phyloP scores from a whole-genome alignment of 2,113 vertebrate genomes.

The Stegostoma tigrinum region DNA sequence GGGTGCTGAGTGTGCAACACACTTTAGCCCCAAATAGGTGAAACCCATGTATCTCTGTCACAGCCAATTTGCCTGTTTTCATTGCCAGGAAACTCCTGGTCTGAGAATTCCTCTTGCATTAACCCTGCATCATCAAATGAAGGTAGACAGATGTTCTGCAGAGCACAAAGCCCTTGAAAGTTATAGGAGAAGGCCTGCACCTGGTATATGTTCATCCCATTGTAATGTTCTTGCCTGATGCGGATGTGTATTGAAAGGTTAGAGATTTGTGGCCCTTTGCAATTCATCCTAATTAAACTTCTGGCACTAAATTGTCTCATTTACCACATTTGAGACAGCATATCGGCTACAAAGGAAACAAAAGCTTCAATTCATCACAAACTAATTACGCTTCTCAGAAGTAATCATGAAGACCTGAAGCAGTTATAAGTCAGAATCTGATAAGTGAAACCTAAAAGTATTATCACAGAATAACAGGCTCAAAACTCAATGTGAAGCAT shows the following conservation, averaged over 20 bases:
- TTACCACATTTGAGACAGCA: background rate
- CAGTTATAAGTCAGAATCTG: background rate
- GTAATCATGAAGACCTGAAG: background rate
- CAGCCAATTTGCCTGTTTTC: background rate
- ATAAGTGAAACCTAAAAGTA: background rate
- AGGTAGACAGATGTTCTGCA: background rate
- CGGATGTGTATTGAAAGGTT: background rate
- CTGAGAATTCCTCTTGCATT: background rate
- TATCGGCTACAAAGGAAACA: constrained; percentile 17
- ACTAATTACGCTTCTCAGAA: background rate
- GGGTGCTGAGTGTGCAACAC: background rate
- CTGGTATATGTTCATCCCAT: background rate
- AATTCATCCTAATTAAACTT: constrained; percentile 23
- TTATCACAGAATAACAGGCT: background rate
- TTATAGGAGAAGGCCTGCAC: background rate
- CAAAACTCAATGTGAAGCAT: background rate
- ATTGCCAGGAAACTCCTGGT: background rate
- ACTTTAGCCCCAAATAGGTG: background rate
- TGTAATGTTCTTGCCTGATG: background rate
- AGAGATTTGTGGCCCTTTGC: background rate
- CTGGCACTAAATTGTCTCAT: background rate
- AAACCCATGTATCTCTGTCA: background rate
- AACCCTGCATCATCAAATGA: background rate
- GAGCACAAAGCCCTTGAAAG: background rate
- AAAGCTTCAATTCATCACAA: constrained; percentile 11